Evolutionary conservation across 2,888 invertebrate species (phyloP).

Genomic region (Tribolium freemani): DNA sequence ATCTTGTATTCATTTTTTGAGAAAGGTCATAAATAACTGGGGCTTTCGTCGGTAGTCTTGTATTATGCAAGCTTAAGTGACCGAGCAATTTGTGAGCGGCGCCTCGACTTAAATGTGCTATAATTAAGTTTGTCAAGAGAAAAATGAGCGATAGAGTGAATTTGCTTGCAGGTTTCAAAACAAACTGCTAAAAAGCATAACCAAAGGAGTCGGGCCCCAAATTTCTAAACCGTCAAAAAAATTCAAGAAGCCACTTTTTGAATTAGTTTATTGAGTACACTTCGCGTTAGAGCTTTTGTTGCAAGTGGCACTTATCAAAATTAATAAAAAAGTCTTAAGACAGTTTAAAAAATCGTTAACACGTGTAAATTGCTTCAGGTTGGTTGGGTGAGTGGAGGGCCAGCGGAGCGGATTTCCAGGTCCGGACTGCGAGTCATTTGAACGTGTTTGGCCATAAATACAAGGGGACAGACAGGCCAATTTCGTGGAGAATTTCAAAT

Average conservation of each 20-base stretch:
- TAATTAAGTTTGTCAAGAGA: slow-evolving; percentile 35
- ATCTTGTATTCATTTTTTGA: neutral
- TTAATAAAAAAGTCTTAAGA: no score
- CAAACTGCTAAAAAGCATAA: slow-evolving; percentile 19
- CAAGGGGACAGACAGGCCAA: slow-evolving; percentile 36
- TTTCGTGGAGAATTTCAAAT: slow-evolving; percentile 35
- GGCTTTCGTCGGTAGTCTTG: slow-evolving; percentile 2
- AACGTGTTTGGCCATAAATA: slow-evolving; percentile 22
- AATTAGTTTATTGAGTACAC: no score
- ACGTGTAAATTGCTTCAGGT: no score
- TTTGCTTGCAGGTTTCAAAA: neutral
- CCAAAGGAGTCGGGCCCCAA: neutral
- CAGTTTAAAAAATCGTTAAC: no score
- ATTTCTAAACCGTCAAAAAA: no score
- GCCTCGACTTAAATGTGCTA: slow-evolving; percentile 24
- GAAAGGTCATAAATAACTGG: slow-evolving; percentile 6
- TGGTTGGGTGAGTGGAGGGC: no score
- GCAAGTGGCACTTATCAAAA: no score
- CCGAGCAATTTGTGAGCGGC: slow-evolving; percentile 4
- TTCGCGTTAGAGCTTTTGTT: no score
- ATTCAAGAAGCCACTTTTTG: no score
- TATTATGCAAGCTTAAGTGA: slow-evolving; percentile 16
- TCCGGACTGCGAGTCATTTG: no score
- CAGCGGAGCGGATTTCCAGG: no score
- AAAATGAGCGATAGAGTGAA: slow-evolving; percentile 26